A percentile compares a stretch with the other conserved stretches of the same genome.
These are phyloP conservation scores for Diachrysia chrysitis DNA, from an alignment of 2,888 invertebrate species.

Conservation along the genomic window DNA sequence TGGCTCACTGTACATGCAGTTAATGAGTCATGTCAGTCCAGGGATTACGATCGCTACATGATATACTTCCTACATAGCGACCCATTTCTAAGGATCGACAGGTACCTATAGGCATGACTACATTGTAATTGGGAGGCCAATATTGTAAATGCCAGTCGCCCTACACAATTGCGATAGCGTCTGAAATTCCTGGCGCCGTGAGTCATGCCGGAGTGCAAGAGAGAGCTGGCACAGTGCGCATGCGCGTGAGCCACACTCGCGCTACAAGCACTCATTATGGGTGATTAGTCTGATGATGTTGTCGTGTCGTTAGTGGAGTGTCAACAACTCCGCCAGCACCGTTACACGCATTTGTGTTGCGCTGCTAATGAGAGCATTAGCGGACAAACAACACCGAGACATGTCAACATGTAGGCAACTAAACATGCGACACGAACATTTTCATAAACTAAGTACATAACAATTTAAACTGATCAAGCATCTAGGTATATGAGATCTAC, in stretches of 20 bases:
- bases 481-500: too few species aligned
- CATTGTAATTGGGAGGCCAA: background rate
- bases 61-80: background rate
- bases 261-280: background rate
- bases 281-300: slow-evolving; percentile 18
- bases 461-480: too few species aligned
- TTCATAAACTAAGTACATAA: too few species aligned
- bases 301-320: slow-evolving; percentile 13
- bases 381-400: slow-evolving; percentile 18
- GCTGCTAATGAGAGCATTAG: slow-evolving; percentile 33
- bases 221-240: background rate
- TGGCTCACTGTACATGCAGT: too few species aligned
- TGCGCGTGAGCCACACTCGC: background rate
- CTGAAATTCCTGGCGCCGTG: slow-evolving; percentile 27
- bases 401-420: slow-evolving; percentile 12
- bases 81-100: slow-evolving; percentile 6
- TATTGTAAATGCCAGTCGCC: slow-evolving; percentile 17
- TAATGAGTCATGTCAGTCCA: background rate
- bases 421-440: background rate
- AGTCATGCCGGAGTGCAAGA: slow-evolving; percentile 13
- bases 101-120: slow-evolving; percentile 2
- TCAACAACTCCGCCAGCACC: slow-evolving; percentile 33
- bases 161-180: slow-evolving; percentile 5
- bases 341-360: slow-evolving; percentile 33
- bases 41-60: background rate